phyloP scores from a whole-genome alignment of 2,797 vertebrate genomes.

The Euphonia xanthogaster region DNA sequence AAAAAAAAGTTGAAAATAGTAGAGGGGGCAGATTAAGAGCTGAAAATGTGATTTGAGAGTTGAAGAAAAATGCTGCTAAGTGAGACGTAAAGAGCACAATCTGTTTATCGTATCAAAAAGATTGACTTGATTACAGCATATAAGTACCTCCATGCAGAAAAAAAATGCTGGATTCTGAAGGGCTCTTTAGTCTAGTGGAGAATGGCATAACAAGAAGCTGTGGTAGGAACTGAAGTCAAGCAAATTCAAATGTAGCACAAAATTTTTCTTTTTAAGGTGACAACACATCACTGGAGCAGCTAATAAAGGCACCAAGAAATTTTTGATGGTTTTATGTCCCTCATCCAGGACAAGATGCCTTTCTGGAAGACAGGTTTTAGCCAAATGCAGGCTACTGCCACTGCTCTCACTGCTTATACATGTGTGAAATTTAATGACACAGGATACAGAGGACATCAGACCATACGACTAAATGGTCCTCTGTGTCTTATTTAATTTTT shows the following conservation, averaged over 20 bases:
- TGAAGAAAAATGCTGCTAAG: conserved; percentile 34
- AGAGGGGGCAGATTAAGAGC: neutral
- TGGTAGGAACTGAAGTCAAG: neutral
- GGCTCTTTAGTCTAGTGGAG: conserved; percentile 5
- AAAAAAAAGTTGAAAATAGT: neutral
- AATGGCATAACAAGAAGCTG: neutral
- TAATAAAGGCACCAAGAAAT: neutral
- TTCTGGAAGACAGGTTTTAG: neutral
- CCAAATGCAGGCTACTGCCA: neutral
- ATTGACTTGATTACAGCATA: conserved; percentile 36
- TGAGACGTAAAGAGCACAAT: conserved; percentile 34
- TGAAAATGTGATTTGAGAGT: conserved; percentile 30
- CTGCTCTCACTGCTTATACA: neutral
- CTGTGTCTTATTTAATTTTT: neutral
- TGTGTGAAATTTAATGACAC: neutral
- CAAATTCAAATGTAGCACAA: neutral
- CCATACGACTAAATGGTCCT: neutral
- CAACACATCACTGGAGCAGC: neutral
- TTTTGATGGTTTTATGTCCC: neutral
- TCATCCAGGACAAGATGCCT: neutral
- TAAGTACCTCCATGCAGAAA: neutral
- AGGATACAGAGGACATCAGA: neutral
- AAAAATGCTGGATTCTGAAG: conserved; percentile 30
- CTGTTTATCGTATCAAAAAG: conserved; percentile 49
- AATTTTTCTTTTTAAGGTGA: conserved; percentile 19